These are phyloP conservation scores for Frieseomelitta varia DNA, from an alignment of 1,140 invertebrate genomes.

Conservation along the genomic window DNA sequence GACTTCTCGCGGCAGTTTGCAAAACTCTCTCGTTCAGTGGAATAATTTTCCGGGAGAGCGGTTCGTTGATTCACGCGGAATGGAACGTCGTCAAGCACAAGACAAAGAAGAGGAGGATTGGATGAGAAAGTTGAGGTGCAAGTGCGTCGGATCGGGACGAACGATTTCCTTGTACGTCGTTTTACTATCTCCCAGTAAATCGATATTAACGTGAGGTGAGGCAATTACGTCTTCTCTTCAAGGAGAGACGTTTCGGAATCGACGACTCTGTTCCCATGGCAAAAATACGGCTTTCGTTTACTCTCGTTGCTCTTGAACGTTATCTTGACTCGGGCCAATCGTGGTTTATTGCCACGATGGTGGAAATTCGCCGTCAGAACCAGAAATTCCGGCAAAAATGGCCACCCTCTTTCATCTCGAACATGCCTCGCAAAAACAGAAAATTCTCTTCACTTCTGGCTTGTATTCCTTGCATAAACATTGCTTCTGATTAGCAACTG, in stretches of 20 bases:
- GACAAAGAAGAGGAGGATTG: neutral
- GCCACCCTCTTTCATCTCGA: neutral
- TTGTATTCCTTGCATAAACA: slow-evolving; percentile 10
- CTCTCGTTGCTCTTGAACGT: slow-evolving; percentile 20
- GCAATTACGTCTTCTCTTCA: neutral
- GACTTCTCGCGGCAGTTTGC: neutral
- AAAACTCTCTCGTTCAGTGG: neutral
- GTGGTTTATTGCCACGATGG: slow-evolving; percentile 60
- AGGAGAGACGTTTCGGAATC: slow-evolving; percentile 12
- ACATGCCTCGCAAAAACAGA: neutral
- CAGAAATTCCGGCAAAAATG: slow-evolving; percentile 40
- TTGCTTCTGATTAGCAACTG: slow-evolving; percentile 44
- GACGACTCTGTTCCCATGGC: neutral
- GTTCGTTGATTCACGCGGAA: neutral
- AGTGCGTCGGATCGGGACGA: neutral
- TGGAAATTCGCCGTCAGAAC: slow-evolving; percentile 40
- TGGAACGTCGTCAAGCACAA: too few species aligned
- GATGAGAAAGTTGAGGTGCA: neutral
- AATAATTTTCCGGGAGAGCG: slow-evolving; percentile 67
- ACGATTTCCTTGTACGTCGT: too few species aligned
- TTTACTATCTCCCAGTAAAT: too few species aligned
- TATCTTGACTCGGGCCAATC: slow-evolving; percentile 50
- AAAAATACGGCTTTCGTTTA: slow-evolving; percentile 51
- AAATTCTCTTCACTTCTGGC: neutral
- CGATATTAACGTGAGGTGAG: neutral